Evolutionary conservation across 2,113 vertebrate genomes (phyloP), one percentile per base, ranked within the genome.

Genomic region (Corythaeola cristata): DNA sequence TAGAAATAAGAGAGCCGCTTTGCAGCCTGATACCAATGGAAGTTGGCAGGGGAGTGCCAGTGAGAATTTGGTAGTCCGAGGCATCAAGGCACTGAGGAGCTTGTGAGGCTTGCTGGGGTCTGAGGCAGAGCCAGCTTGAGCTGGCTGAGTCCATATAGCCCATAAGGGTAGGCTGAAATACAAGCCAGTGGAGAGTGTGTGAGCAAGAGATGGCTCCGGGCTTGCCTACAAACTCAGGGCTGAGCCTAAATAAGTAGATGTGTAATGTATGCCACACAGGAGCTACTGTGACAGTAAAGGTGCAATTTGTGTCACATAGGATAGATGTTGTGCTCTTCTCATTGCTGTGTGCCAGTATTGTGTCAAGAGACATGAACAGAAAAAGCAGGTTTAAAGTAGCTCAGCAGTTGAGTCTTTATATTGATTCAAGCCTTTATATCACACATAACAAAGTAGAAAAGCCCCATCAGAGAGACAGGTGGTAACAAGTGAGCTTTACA

Each of bases 371-470:
- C 41, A 27, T 2, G 39, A 85, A 44, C 50, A 74, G 82, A 60
- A 88, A 90, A 88, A 86, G 39, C 26, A 39, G 58, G 49, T 77
- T 82, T 67, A 33, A 88, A 88, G 82, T 30, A 80, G 75, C 76
- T 95, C 63, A 63, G 79, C 59, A 71, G 55, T 3, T 39, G 55
- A 84, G 41, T 26, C 21, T 88, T 96, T 88, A 24, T 71, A 80
- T 91, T 63, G 90, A 91, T 90, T 92, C 44, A 56, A 93, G 68
- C 9, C 72, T 94, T 90, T 93, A 47, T 76, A 91, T 53, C 67
- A 74, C 52, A 68, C 35, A 58, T 58, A 88, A 88, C 28, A 66
- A 80, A 79, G 59, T 3, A 55, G 72, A 85, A 92, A 83, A 93
- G 41, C 15, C 18, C 21, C 63, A 52, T 84, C 72, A 96, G 82